Conservation (phyloP, 2,888 invertebrate species). For the Sarcophaga carnaria region DNA sequence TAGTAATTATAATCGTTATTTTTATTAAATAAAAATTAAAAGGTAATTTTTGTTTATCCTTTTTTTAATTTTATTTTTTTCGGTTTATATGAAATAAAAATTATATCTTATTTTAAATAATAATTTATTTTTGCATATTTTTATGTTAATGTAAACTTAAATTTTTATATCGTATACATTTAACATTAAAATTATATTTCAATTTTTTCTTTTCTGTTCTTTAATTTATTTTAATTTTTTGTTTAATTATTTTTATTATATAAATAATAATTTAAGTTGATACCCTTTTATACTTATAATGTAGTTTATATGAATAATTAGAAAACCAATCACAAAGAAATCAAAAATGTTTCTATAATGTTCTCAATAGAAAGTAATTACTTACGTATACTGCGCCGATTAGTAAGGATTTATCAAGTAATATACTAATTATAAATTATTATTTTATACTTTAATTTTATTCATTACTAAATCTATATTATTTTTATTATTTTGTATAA, state of each 20-base stretch:
- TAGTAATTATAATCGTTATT: constrained; percentile 13
- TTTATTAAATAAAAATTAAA: constrained; percentile 6
- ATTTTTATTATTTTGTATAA: constrained; percentile 64
- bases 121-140: constrained; percentile 38
- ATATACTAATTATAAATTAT: constrained; percentile 63
- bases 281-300: constrained; percentile 42
- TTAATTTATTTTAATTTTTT: constrained; percentile 53
- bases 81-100: constrained; percentile 50
- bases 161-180: constrained; percentile 38
- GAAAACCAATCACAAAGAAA: constrained; percentile 41
- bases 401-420: constrained; percentile 61
- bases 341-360: constrained; percentile 59
- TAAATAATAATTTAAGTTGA: constrained; percentile 48
- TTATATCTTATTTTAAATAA: constrained; percentile 30
- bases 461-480: constrained; percentile 41
- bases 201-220: constrained; percentile 47
- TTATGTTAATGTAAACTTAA: constrained; percentile 10
- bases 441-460: constrained; percentile 65
- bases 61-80: constrained; percentile 17
- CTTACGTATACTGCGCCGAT: constrained; percentile 64
- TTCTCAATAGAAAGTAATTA: constrained; percentile 71
- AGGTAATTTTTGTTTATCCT: constrained; percentile 5
- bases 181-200: constrained; percentile 50
- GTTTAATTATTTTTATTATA: constrained; percentile 58
- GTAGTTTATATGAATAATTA: constrained; percentile 33